Base-by-base conservation (phyloP, 2,797 vertebrate species). In the Hafferia zeledoni region DNA sequence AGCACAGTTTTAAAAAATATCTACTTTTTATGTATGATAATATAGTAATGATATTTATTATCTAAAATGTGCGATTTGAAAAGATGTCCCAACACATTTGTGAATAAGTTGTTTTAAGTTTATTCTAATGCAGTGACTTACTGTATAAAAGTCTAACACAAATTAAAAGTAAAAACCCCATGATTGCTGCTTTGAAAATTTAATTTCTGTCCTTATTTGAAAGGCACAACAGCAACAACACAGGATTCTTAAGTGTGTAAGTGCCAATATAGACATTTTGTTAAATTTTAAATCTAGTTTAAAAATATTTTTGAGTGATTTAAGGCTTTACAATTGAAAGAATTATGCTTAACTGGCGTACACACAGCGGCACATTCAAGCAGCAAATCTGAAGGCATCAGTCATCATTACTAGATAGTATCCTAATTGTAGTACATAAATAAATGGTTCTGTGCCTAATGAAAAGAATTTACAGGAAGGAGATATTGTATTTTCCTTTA, bases 211-310 rank as follows among this genome's bases (percentile, higher is more conserved):
- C 8, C 10, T 19, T 81, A 19, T 55, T 79, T 53, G 56, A 84
- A 92, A 84, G 33, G 44, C n/a, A 10, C 9, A 82, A 24, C 9
- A 50, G 16, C 28, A 81, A 35, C 20, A 57, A 13, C 20, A 71
- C 5, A 55, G 44, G 18, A 50, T 89, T 76, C 55, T 47, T 81
- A 89, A 72, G 19, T 28, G 24, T 56, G 2, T 44, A 57, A 23
- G 5, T 83, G 15, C 17, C 31, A 53, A 24, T 65, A 22, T 17
- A 47, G 22, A 35, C 2, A 3, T 53, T 86, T 9, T 83, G 25
- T 65, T 75, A 9, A 31, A 50, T n/a, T 61, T 74, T 33, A 79
- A 72, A 64, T 86, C 44, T 69, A 41, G 20, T 86, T 95, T n/a
- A 18, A 52, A 68, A 80, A 60, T 49, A n/a, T 18, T 77, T 74